Base-by-base conservation (phyloP, 2,888 invertebrate species). In the Halictus quadricinctus region DNA sequence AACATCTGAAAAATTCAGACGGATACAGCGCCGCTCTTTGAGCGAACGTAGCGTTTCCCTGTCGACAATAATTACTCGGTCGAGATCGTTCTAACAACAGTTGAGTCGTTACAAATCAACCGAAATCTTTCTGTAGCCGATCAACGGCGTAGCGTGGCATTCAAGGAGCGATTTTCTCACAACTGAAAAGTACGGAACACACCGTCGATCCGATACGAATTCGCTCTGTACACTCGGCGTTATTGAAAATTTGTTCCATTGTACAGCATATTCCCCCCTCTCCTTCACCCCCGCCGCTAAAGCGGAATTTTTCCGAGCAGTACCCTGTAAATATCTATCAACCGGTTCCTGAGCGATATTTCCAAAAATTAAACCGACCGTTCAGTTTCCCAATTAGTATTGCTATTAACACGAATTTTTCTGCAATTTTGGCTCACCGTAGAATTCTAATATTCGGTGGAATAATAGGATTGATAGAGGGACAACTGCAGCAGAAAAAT, bases 171-270 rank as follows among this genome's bases (percentile, higher is more conserved):
- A 41, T 69, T 41, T 69, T 12, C 8, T 12, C 36, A 12, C 21
- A 21, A 10, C 69, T 21, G 69, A 50, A 72, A 72, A 50, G 18
- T 50, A 29, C 21, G 29, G 1, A 8, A 18, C 8, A 29, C 29
- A 13, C 18, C 50, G 50, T 29, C 50, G 10, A 72, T 72, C 72
- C 29, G 29, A 72, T 48, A 18, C 21, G 0, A 72, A 50, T 36
- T 50, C 72, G 29, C 50, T 72, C 50, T 36, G 72, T 72, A 36
- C 29, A 72, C 50, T 50, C 72, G 21, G 15, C 21, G 72, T 72
- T 72, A 72, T 72, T 72, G 72, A 72, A 72, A 72, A 72, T 72
- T 72, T 48, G 72, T 72, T 72, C 29, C 10, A 72, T 72, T 72
- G 48, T 72, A 72, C 29, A 50, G 50, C 12, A 29, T 5, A 29